Base-by-base conservation (phyloP, 2,888 invertebrate genomes). In the Eilema depressum region DNA sequence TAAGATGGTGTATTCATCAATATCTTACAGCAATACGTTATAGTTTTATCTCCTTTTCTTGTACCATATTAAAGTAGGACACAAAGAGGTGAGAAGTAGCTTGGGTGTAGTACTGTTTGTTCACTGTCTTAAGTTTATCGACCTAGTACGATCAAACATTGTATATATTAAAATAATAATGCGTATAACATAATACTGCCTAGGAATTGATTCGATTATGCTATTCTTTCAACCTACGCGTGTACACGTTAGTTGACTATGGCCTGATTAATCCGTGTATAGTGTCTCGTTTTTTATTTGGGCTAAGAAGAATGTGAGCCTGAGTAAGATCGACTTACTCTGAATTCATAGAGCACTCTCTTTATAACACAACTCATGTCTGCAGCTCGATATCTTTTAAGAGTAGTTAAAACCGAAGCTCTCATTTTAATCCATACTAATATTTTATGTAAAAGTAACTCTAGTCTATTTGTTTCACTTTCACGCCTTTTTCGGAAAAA, bases 131-230 rank as follows among this genome's bases (percentile, higher is more conserved):
- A 33, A 65, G 10, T 66, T 66, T 25, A 30, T 61, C n/a, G 20
- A 33, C 61, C 69, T 37, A 73, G 66, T 71, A 28, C 12, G 68
- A 69, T 56, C 10, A 57, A 57, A 66, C 17, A 25, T 57, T 66
- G 23, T 66, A 66, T 25, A 66, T 37, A 66, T 57, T 57, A 37
- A 37, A 56, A 57, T 57, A 25, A 14, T 23, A 57, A 57, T 26
- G 33, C 5, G 17, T 25, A 11, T 33, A 65, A 57, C 25, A 57
- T 65, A 57, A 65, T 57, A 65, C n/a, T n/a, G 53, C 23, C 65
- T 41, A 33, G 25, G 23, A 66, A 37, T 66, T 33, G 30, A 37
- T 4, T 66, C 25, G 57, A 12, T 59, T 17, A 53, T 20, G n/a
- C 20, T 53, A 8, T 53, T 53, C 8, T 53, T 53, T 53, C 53